Percentiles rank a stretch among this genome's conserved stretches.
Conservation (phyloP, 2,113 vertebrate genomes). For the Aphelocoma coerulescens region DNA sequence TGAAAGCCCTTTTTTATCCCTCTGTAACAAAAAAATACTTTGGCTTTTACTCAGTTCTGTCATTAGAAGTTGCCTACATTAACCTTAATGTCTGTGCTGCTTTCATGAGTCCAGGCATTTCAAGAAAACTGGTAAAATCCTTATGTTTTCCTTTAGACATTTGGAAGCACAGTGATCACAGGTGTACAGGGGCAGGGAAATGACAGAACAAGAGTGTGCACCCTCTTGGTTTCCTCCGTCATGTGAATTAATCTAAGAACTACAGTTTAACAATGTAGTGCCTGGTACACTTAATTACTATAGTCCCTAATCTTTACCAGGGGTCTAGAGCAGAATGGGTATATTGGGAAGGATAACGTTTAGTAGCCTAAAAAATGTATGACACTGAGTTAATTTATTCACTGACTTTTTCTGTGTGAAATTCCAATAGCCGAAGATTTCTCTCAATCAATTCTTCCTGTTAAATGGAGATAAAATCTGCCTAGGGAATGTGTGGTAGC, state of each 20-base stretch:
- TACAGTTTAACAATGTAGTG: neutral
- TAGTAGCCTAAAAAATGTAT: neutral
- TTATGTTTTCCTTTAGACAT: neutral
- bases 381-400: neutral
- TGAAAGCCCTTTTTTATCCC: neutral
- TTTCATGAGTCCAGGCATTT: neutral
- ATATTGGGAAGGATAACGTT: neutral
- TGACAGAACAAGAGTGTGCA: neutral
- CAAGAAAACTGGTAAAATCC: neutral
- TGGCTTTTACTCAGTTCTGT: neutral
- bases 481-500: neutral
- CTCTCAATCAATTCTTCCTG: neutral
- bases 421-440: neutral
- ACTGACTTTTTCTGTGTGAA: neutral
- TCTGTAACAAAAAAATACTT: neutral
- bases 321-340: neutral
- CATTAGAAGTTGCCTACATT: neutral
- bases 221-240: neutral
- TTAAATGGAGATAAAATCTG: neutral
- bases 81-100: neutral
- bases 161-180: neutral
- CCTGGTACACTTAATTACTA: neutral
- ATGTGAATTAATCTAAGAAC: neutral
- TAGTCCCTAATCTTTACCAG: neutral
- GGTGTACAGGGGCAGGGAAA: neutral